Base-by-base conservation (phyloP, 53 echinoderm and acorn worm species). In the Patiria pectinifera region DNA sequence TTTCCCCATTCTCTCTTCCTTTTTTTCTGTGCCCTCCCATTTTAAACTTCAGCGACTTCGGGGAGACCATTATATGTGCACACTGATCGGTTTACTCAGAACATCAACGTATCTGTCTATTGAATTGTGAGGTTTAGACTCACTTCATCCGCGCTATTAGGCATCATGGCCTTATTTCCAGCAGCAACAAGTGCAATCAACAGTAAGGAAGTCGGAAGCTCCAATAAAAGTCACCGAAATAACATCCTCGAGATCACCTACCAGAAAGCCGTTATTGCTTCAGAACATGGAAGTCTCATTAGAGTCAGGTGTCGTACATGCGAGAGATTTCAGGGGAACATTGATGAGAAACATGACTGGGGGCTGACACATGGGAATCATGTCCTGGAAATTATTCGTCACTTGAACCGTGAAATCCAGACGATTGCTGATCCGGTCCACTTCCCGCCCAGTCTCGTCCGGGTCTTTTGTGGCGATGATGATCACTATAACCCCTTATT, bases 401-500 rank as follows among this genome's bases (percentile, higher is more conserved):
- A 47, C 48, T 79, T 79, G 80, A 79, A 79, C 46, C 47, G 80
- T 79, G 80, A 79, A 79, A 18, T 44, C 80, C 80, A 79, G 80
- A 79, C 80, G 48, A 26, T 76, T 19, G 11, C 76, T 18, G 6
- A n/a, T 13, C 12, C 43, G 53, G 35, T 35, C 35, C 35, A 35
- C 4, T 46, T 46, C 80, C 80, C 80, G 45, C 80, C 80, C 13
- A 3, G 16, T 46, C 80, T 45, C 15, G 10, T 79, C 76, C 11
- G 43, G 43, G 18, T 76, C 3, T 26, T 76, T 18, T 43, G 25
- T 76, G 76, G 10, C 8, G 24, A 79, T 79, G 13, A 79, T 47
- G 80, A 47, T 18, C 45, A 79, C 26, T 76, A 76, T 19, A 71
- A 19, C 71, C 71, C 35, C 35, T 35, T 35, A 35, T 35, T 35